phyloP scores from a whole-genome alignment of 2,888 invertebrate genomes.

The Phragmatobia fuliginosa region DNA sequence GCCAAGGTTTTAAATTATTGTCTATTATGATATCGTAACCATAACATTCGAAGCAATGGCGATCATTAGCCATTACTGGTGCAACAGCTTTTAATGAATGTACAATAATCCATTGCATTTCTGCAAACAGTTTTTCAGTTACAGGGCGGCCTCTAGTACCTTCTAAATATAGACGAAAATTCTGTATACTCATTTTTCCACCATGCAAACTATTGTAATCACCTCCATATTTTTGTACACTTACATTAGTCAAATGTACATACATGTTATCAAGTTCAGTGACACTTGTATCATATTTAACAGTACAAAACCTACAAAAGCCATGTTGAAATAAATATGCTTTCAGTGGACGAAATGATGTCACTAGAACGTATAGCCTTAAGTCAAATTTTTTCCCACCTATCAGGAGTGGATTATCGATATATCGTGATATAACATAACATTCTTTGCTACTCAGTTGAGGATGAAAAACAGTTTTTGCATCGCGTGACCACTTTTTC shows the following conservation, averaged over 20 bases:
- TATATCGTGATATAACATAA: conserved; percentile 98
- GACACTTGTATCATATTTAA: conserved; percentile 96
- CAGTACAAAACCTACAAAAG: conserved; percentile 98
- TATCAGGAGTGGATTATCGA: conserved; percentile 97
- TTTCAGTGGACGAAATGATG: conserved; percentile 97
- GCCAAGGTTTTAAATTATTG: conserved; percentile 96
- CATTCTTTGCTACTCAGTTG: conserved; percentile 93
- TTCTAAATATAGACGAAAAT: conserved; percentile 95
- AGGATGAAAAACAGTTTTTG: conserved; percentile 94
- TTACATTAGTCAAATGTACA: conserved; percentile 98
- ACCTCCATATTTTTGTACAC: conserved; percentile 98
- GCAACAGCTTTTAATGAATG: conserved; percentile 98
- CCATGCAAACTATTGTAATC: conserved; percentile 98
- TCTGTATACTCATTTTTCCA: conserved; percentile 97
- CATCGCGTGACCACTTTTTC: conserved; percentile 96
- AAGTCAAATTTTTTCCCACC: conserved; percentile 99
- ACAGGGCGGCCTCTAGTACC: conserved; percentile 96
- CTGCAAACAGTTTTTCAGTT: conserved; percentile 95
- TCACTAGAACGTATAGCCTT: conserved; percentile 96
- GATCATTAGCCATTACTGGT: conserved; percentile 97
- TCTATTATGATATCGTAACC: conserved; percentile 99
- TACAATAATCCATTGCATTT: conserved; percentile 96
- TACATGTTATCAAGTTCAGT: conserved; percentile 97
- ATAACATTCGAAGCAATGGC: conserved; percentile 97
- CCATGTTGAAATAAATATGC: conserved; percentile 97